Percentiles rank a stretch among this genome's conserved stretches.
phyloP scores from a whole-genome alignment of 1,140 invertebrate species.

The Acromyrmex heyeri region DNA sequence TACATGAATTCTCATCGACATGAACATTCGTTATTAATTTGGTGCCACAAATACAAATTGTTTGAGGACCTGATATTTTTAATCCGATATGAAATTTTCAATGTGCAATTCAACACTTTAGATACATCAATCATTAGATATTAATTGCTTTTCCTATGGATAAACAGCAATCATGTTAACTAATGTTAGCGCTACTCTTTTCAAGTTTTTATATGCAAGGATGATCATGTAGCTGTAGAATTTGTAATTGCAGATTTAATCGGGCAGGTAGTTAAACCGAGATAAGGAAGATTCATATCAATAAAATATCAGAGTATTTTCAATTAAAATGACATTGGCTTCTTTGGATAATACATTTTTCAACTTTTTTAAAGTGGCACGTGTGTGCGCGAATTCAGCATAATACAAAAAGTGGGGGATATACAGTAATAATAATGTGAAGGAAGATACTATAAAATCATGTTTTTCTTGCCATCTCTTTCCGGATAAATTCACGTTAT shows the following conservation, averaged over 20 bases:
- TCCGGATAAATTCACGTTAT: conserved; percentile 39
- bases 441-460: conserved; percentile 29
- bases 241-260: conserved; percentile 60
- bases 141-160: conserved; percentile 26
- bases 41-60: conserved; percentile 58
- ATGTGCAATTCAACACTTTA: conserved; percentile 68
- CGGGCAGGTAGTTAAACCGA: conserved; percentile 33
- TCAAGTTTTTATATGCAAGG: conserved; percentile 51
- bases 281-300: conserved; percentile 62
- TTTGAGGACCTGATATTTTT: conserved; percentile 23
- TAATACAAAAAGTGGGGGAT: conserved; percentile 19
- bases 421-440: conserved; percentile 44
- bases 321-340: conserved; percentile 48
- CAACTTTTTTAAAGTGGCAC: conserved; percentile 7
- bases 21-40: conserved; percentile 57
- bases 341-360: conserved; percentile 15
- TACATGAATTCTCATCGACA: conserved; percentile 63
- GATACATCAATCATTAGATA: conserved; percentile 21
- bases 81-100: conserved; percentile 35
- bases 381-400: conserved; percentile 3
- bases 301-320: conserved; percentile 61
- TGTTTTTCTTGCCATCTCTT: conserved; percentile 37
- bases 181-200: conserved; percentile 41
- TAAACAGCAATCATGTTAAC: conserved; percentile 7
- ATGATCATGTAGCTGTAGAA: conserved; percentile 58